A percentile compares a stretch with the other conserved stretches of the same genome.
Conservation (phyloP, 2,888 invertebrate genomes). For the Tenthredo mesomela region DNA sequence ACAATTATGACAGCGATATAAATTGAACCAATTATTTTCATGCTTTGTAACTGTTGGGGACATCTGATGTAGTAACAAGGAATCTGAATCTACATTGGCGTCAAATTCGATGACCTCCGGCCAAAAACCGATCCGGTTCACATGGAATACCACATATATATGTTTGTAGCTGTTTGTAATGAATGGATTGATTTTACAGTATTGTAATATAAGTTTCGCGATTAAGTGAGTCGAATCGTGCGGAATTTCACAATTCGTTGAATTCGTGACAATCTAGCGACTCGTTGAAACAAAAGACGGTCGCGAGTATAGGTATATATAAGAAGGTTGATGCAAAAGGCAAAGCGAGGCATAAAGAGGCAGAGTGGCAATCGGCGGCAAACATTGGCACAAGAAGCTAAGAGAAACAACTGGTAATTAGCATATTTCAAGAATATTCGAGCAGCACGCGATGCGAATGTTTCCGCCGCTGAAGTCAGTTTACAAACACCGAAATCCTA, state of each 20-base stretch:
- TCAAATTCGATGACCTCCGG: too few relatives aligned
- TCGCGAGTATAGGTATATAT: not conserved
- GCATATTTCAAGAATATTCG: constrained; percentile 71
- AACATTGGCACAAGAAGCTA: constrained; percentile 51
- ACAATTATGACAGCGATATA: too few relatives aligned
- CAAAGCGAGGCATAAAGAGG: constrained; percentile 35
- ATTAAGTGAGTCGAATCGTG: constrained; percentile 6
- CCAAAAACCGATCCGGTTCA: too few relatives aligned
- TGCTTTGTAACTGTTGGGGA: too few relatives aligned
- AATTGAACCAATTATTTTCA: too few relatives aligned
- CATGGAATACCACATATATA: too few relatives aligned
- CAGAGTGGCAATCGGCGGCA: constrained; percentile 48
- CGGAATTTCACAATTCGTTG: constrained; percentile 27
- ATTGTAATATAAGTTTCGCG: not conserved
- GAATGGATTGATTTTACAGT: not conserved
- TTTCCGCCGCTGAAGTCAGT: constrained; percentile 13
- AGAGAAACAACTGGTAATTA: constrained; percentile 64
- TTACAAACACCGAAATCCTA: constrained; percentile 19
- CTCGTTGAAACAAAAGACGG: constrained; percentile 36
- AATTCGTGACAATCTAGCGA: constrained; percentile 43
- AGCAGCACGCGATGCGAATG: constrained; percentile 67
- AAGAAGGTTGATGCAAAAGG: constrained; percentile 37
- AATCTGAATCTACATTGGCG: too few relatives aligned
- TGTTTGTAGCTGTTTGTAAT: not conserved
- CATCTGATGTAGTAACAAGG: too few relatives aligned